Percentiles rank a stretch among this genome's conserved stretches.
Conservation (phyloP, 2,888 invertebrate species). For the Argyra leucocephala region DNA sequence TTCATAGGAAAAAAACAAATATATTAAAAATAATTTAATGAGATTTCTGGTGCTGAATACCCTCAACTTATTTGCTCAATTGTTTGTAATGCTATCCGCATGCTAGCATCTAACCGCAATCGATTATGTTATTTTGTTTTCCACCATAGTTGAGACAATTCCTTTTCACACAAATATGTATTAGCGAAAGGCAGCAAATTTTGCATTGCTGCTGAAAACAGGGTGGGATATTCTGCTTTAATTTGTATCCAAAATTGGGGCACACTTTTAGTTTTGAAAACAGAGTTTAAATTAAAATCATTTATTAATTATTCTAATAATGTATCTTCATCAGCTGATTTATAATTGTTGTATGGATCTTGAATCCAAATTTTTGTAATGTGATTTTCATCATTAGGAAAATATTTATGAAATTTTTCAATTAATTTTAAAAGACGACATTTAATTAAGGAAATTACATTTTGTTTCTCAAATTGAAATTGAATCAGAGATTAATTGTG, state of each 20-base stretch:
- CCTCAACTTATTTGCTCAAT: slow-evolving; percentile 7
- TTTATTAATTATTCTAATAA: too few relatives aligned
- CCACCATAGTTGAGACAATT: background rate
- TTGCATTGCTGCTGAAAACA: too few relatives aligned
- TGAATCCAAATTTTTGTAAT: too few relatives aligned
- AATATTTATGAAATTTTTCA: slow-evolving; percentile 12
- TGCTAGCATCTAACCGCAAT: slow-evolving; percentile 8
- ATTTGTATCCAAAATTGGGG: too few relatives aligned
- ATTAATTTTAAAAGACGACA: slow-evolving; percentile 13
- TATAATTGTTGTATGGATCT: too few relatives aligned
- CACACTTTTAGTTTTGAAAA: too few relatives aligned
- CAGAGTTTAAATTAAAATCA: too few relatives aligned
- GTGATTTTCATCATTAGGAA: background rate
- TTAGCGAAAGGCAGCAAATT: too few relatives aligned
- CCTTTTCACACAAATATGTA: too few relatives aligned
- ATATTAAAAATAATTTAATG: background rate
- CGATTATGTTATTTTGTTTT: slow-evolving; percentile 7
- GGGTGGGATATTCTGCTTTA: too few relatives aligned
- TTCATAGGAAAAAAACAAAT: background rate
- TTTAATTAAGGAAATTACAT: slow-evolving; percentile 14
- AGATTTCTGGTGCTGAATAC: slow-evolving; percentile 1
- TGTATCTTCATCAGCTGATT: too few relatives aligned
- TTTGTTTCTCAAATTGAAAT: slow-evolving; percentile 9
- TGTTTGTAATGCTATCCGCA: slow-evolving; percentile 9
- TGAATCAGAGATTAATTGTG: slow-evolving; percentile 12